These are phyloP conservation scores for Pseudoips prasinana DNA, from an alignment of 2,888 invertebrate species.

Conservation along the genomic window DNA sequence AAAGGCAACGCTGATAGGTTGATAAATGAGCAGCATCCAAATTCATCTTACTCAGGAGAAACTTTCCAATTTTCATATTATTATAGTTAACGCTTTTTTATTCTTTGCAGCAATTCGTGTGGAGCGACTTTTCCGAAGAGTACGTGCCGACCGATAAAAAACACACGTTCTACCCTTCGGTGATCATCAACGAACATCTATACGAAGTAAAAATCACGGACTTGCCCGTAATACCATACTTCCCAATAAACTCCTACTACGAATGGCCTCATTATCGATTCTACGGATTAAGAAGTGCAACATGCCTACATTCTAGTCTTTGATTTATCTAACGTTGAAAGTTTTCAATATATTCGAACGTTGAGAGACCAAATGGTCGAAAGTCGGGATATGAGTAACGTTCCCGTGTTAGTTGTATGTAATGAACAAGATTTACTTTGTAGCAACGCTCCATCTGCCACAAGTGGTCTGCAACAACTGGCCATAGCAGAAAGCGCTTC, in stretches of 20 bases:
- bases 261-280: slow-evolving; percentile 94
- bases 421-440: slow-evolving; percentile 94
- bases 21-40: no score
- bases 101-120: slow-evolving; percentile 89
- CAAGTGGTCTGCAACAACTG: slow-evolving; percentile 63
- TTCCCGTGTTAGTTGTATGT: slow-evolving; percentile 94
- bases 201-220: slow-evolving; percentile 94
- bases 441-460: slow-evolving; percentile 70
- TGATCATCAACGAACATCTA: slow-evolving; percentile 91
- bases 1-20: no score
- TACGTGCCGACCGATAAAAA: slow-evolving; percentile 89
- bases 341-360: slow-evolving; percentile 94
- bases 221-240: slow-evolving; percentile 92
- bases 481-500: slow-evolving; percentile 75
- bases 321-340: slow-evolving; percentile 95
- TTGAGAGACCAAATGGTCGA: slow-evolving; percentile 96
- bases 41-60: no score
- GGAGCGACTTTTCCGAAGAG: slow-evolving; percentile 91
- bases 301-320: slow-evolving; percentile 96
- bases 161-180: slow-evolving; percentile 91
- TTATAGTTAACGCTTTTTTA: slow-evolving; percentile 4
- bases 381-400: slow-evolving; percentile 93
- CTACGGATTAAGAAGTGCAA: slow-evolving; percentile 91
- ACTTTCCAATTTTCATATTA: no score
- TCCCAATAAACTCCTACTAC: slow-evolving; percentile 95